Evolutionary conservation across 2,113 vertebrate genomes (phyloP).

Genomic region (Cercopithecus mona): DNA sequence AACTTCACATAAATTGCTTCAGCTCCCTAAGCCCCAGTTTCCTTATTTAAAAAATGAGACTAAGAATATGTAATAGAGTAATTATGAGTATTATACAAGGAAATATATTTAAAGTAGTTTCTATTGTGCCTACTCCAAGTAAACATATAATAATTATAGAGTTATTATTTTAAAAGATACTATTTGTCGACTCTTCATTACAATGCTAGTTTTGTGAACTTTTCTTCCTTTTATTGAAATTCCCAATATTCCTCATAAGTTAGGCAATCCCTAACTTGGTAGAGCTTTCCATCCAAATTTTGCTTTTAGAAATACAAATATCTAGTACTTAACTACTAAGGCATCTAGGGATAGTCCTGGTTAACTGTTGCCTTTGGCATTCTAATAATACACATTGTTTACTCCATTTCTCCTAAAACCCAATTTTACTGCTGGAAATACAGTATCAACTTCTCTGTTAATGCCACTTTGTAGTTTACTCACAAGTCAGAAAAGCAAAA

Average conservation of each 20-base stretch:
- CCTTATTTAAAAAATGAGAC: conserved; percentile 9
- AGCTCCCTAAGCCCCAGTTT: background rate
- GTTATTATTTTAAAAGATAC: background rate
- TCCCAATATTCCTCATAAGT: background rate
- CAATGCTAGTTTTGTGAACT: background rate
- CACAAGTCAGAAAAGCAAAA: background rate
- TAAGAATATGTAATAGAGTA: background rate
- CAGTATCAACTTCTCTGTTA: background rate
- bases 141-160: background rate
- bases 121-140: background rate
- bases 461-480: background rate
- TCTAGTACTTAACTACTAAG: background rate
- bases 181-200: background rate
- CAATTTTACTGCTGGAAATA: background rate
- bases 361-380: background rate
- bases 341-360: background rate
- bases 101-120: background rate
- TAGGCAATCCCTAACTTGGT: background rate
- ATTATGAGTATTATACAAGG: background rate
- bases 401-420: background rate
- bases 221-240: background rate
- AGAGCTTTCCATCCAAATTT: background rate
- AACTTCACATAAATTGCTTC: background rate
- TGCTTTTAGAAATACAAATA: background rate
- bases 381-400: background rate